A percentile compares a stretch with the other conserved stretches of the same genome.
Evolutionary conservation across 1,140 invertebrate genomes (phyloP).

Genomic region (Drosophila virilis): DNA sequence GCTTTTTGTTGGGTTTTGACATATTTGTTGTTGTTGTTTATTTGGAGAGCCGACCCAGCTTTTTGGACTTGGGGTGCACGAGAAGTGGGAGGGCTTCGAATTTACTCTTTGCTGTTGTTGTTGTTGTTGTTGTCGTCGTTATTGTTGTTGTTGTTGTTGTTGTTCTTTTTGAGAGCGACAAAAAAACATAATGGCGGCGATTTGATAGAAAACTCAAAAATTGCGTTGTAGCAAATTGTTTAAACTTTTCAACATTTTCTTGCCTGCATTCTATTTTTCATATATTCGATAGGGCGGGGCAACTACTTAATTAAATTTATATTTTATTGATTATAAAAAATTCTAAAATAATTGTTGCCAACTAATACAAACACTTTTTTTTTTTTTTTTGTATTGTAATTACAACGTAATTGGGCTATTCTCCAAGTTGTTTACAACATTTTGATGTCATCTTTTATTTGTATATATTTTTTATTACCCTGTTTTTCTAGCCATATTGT

Average conservation of each 20-base stretch:
- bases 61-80: slow-evolving; percentile 45
- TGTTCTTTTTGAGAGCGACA: slow-evolving; percentile 40
- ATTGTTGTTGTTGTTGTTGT: slow-evolving; percentile 16
- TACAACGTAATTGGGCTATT: background rate
- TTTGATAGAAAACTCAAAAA: slow-evolving; percentile 75
- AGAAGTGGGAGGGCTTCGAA: slow-evolving; percentile 30
- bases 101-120: slow-evolving; percentile 26
- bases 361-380: background rate
- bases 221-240: slow-evolving; percentile 79
- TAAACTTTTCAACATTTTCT: slow-evolving; percentile 62
- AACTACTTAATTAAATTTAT: slow-evolving; percentile 49
- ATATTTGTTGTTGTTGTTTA: slow-evolving; percentile 68
- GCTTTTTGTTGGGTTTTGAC: slow-evolving; percentile 76
- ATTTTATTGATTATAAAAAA: slow-evolving; percentile 24
- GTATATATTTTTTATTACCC: background rate
- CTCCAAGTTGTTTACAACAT: slow-evolving; percentile 3
- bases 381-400: background rate
- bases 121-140: slow-evolving; percentile 11
- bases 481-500: background rate
- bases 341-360: slow-evolving; percentile 25
- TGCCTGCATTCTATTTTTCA: slow-evolving; percentile 27
- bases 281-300: slow-evolving; percentile 32
- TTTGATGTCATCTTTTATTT: background rate
- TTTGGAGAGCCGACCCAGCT: slow-evolving; percentile 42
- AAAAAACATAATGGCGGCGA: slow-evolving; percentile 77